Base-by-base conservation (phyloP, 2,888 invertebrate species). In the Pyrrhosoma nymphula region DNA sequence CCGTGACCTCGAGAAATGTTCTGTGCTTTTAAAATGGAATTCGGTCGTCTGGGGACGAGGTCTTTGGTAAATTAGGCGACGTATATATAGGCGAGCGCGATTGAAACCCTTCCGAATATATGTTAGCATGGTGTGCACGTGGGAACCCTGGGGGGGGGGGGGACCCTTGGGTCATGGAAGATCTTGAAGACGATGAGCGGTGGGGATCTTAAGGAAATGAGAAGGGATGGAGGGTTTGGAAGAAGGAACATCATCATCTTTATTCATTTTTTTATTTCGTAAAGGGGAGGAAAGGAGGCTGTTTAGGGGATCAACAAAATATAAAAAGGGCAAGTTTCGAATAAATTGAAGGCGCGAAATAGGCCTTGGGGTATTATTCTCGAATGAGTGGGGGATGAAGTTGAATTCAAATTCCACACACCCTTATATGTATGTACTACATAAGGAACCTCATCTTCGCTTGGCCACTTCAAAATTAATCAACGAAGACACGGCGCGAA, bases 41-140 rank as follows among this genome's bases (percentile, higher is more conserved):
- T 69, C 69, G 39, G 60, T 60, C 60, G 60, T 16, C 16, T 60
- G 60, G n/a, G 63, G n/a, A n/a, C n/a, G n/a, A 20, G 47, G 69
- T 47, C 75, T 93, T 93, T 93, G 69, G 75, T 93, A 93, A 93
- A 93, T 93, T 93, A 69, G 47, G 69, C 47, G 47, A 16, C 39
- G n/a, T 69, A 69, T n/a, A n/a, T n/a, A 93, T 69, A 69, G 69
- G 39, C 39, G 47, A 69, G 63, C 93, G 69, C 93, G 69, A 93
- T 93, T 93, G 93, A 8, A 69, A 69, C 47, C 60, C 60, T 93
- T 69, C 26, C 55, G 47, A 63, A 91, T 91, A 91, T 91, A 35
- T 63, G 63, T 63, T 63, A 26, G 63, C 69, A 12, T n/a, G 93
- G 47, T 93, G 93, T 47, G 91, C 60, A 39, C 23, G 39, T 14